These are phyloP conservation scores for Saxicola maurus DNA, from an alignment of 2,797 vertebrate species.

Conservation along the genomic window DNA sequence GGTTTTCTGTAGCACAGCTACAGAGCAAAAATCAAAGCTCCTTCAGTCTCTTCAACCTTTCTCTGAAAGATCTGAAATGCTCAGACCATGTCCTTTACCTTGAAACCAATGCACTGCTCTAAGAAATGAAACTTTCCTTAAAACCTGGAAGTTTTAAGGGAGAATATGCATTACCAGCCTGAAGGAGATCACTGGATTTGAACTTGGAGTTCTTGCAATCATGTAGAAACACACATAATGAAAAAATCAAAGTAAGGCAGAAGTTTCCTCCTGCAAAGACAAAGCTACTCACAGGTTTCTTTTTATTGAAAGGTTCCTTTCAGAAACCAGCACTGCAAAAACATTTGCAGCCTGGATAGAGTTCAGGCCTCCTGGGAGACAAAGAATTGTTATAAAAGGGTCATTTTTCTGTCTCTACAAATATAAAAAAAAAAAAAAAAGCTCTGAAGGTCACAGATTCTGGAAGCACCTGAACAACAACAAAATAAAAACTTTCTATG, in stretches of 20 bases:
- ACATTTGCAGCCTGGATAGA: neutral
- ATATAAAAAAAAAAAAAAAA: neutral
- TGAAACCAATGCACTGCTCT: neutral
- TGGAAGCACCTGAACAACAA: slow-evolving; percentile 34
- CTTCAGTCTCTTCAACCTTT: neutral
- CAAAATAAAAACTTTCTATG: neutral
- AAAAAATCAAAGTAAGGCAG: slow-evolving; percentile 34
- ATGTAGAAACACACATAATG: slow-evolving; percentile 26
- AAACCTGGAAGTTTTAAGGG: neutral
- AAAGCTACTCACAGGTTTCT: slow-evolving; percentile 22
- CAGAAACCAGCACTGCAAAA: slow-evolving; percentile 19
- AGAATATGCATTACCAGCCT: neutral
- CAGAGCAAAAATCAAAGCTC: slow-evolving; percentile 31
- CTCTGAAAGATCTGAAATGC: slow-evolving; percentile 8
- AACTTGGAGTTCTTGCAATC: slow-evolving; percentile 17
- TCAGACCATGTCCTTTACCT: slow-evolving; percentile 6
- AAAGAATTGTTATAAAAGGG: neutral
- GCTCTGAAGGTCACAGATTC: neutral
- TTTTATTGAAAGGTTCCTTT: slow-evolving; percentile 7
- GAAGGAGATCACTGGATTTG: neutral
- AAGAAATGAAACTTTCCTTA: slow-evolving; percentile 10
- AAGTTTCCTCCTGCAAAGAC: slow-evolving; percentile 47
- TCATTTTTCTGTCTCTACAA: slow-evolving; percentile 20
- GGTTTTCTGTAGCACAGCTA: neutral
- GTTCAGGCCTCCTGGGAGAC: slow-evolving; percentile 20